phyloP scores from a whole-genome alignment of 2,113 vertebrate species.

The Corynorhinus townsendii region DNA sequence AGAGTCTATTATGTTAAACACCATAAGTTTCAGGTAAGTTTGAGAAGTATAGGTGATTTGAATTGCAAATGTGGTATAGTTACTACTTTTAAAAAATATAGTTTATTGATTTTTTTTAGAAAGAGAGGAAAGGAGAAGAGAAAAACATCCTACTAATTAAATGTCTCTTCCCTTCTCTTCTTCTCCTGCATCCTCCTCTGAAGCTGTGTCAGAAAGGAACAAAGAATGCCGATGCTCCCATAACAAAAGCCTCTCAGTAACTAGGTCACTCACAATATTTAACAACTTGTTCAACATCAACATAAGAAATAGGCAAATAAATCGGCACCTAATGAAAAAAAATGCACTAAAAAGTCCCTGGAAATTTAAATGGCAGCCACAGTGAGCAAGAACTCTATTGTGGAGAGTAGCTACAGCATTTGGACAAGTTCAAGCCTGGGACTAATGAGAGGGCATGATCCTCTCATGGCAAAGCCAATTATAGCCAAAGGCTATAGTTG shows the following conservation, averaged over 20 bases:
- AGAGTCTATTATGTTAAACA: not conserved
- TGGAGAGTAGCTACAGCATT: no score
- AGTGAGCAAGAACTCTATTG: not conserved
- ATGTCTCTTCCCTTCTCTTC: not conserved
- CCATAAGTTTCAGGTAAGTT: not conserved
- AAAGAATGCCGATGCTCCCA: not conserved
- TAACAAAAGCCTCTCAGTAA: not conserved
- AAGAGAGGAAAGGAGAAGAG: no score
- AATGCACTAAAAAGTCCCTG: not conserved
- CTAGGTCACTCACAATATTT: not conserved
- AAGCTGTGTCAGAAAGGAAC: not conserved
- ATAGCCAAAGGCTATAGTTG: no score
- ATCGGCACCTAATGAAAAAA: not conserved
- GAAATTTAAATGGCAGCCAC: not conserved
- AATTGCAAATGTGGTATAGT: not conserved
- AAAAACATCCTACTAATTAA: not conserved
- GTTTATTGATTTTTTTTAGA: no score
- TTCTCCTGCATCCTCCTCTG: not conserved
- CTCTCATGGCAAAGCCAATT: no score
- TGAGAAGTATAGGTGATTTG: not conserved
- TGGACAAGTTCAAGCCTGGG: no score
- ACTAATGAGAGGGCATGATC: no score
- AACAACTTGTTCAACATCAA: not conserved
- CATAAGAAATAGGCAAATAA: not conserved
- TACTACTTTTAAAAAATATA: no score